Base-by-base conservation (phyloP, 2,113 vertebrate genomes). In the Pluvianellus socialis region DNA sequence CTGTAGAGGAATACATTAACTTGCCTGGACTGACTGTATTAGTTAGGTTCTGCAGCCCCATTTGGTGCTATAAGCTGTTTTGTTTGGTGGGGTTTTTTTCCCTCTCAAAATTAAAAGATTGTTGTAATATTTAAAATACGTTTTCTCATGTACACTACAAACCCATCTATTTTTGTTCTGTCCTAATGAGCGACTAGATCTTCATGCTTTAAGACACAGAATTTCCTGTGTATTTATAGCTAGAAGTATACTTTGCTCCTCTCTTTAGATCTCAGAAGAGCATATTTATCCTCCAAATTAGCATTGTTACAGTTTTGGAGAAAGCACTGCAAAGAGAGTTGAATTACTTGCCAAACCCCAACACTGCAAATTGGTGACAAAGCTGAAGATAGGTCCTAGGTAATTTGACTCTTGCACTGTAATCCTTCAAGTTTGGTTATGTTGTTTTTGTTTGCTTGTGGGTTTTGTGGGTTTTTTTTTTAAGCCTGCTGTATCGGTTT, bases 61-160 rank as follows among this genome's bases (percentile, higher is more conserved):
- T 79, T 88, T 92, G n/a, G 12, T 91, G 35, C 35, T 32, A 33
- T 50, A 28, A 87, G 56, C 32, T 52, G 9, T 1, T 9, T 35
- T 38, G 38, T 38, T 38, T 38, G 38, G 38, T 38, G 21, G 47
- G 47, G 47, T 49, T 35, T 40, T 53, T 45, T 9, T 1, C 38
- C 8, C 10, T 72, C 44, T 79, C n/a, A 65, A 68, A 77, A 87
- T 84, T 68, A 91, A 63, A 95, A 74, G 14, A 66, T 90, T 21
- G 15, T 73, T 67, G 35, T 90, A 92, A 92, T 95, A 95, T 92
- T 95, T 94, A 82, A 96, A 91, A 83, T 91, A 72, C 56, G 50
- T 87, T 96, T 92, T 77, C 20, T 71, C 44, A 47, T 74, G 58
- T 80, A 21, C 18, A 33, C 67, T 88, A 62, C 61, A 80, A 79